Percentiles rank a stretch among this genome's conserved stretches.
Evolutionary conservation across 2,113 vertebrate species (phyloP).

Genomic region (Phycodurus eques): DNA sequence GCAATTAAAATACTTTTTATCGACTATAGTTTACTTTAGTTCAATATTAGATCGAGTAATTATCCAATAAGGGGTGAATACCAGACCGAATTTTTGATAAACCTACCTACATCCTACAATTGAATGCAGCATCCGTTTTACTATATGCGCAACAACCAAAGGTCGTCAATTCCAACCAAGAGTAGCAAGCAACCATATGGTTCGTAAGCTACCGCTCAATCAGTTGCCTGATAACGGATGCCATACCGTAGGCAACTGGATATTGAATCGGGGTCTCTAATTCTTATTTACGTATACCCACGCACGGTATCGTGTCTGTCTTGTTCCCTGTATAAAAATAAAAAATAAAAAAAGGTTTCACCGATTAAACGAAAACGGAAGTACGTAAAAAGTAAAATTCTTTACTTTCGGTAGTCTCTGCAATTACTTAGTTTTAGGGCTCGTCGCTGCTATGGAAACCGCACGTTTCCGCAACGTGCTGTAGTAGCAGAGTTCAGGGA

Average conservation of each 20-base stretch:
- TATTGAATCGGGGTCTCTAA: not conserved
- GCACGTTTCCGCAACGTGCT: not conserved
- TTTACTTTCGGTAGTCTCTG: not conserved
- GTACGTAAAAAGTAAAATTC: rapidly evolving
- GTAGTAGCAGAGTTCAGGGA: too few relatives aligned
- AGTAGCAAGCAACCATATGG: not conserved
- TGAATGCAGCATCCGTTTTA: not conserved
- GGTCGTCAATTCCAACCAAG: not conserved
- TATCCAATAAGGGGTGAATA: not conserved
- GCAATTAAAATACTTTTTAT: not conserved
- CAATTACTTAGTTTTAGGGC: not conserved
- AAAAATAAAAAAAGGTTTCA: not conserved
- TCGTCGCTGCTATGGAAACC: not conserved
- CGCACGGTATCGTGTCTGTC: not conserved
- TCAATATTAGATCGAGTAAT: not conserved
- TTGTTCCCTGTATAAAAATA: not conserved
- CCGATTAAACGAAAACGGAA: not conserved
- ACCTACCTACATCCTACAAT: not conserved
- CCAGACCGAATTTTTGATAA: not conserved
- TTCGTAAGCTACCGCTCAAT: not conserved
- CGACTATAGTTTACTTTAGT: not conserved
- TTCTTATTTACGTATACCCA: too few relatives aligned
- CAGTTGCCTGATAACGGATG: not conserved
- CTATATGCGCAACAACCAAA: not conserved
- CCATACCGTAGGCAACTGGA: not conserved